Base-by-base conservation (phyloP, 2,113 vertebrate species). In the Dissostichus mawsoni region DNA sequence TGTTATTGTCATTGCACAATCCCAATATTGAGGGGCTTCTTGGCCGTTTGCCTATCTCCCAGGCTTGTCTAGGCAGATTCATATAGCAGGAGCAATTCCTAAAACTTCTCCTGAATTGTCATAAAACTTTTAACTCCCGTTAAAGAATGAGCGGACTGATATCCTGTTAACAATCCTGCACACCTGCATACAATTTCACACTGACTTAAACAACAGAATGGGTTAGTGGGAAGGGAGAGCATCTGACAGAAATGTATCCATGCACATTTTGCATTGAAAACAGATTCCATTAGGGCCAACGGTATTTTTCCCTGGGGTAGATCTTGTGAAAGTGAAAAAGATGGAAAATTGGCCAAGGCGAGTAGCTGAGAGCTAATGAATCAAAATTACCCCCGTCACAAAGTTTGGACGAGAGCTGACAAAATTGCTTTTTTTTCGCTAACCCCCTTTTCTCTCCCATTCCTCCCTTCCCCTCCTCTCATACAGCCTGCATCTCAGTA, bases 341-440 rank as follows among this genome's bases (percentile, higher is more conserved):
- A 90, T 92, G 83, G 86, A 91, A 93, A 94, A 94, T 91, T 93
- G 91, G 92, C 90, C 78, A 71, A 91, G 91, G 86, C 88, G 71
- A 94, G 92, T 82, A 87, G 89, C 89, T 85, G 86, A 91, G 89
- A 94, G 92, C 93, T 94, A 95, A 95, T 95, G 93, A 94, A 94
- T 95, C 91, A 94, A 94, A 95, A 95, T 95, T 95, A 94, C 94
- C 90, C 91, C 90, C 81, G 87, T 94, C 93, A 93, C 90, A 95
- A 95, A 95, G 91, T 95, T 95, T 94, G 92, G 93, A 94, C 81
- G 93, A 94, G 91, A 87, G 87, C 90, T 93, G 92, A 94, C 89
- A 90, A 94, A 94, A 94, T 94, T 91, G 92, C 90, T 92, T 94
- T 93, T 92, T 92, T 86, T 76, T 16, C 20, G 2, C 84, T 69